These are phyloP conservation scores for Thera obeliscata DNA, from an alignment of 2,888 invertebrate species.

Conservation along the genomic window DNA sequence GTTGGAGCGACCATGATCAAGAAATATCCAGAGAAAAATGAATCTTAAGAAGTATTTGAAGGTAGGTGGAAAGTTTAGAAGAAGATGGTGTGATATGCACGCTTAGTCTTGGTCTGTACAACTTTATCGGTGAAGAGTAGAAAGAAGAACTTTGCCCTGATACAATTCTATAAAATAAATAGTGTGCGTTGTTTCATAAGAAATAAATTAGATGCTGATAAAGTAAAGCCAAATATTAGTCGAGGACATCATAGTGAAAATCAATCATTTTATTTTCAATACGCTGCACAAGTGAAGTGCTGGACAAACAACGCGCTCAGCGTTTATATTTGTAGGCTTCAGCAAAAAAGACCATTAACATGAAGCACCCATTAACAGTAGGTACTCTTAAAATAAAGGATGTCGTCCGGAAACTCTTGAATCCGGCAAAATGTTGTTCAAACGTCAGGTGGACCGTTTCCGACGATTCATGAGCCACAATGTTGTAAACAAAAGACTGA, in stretches of 20 bases:
- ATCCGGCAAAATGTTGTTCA: conserved; percentile 46
- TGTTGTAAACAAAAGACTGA: conserved; percentile 54
- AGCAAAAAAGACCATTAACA: conserved; percentile 40
- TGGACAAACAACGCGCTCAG: background rate
- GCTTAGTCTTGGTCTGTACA: too few relatives aligned
- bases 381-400: conserved; percentile 46
- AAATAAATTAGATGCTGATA: too few relatives aligned
- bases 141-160: too few relatives aligned
- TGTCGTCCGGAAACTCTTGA: conserved; percentile 41
- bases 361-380: conserved; percentile 44
- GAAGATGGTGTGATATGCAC: too few relatives aligned
- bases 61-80: too few relatives aligned
- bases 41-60: background rate
- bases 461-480: conserved; percentile 54
- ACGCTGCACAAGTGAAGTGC: conserved; percentile 8
- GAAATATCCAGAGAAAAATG: background rate
- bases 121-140: too few relatives aligned
- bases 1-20: conserved; percentile 22
- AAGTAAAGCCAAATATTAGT: too few relatives aligned
- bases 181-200: too few relatives aligned
- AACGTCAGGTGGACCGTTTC: conserved; percentile 54
- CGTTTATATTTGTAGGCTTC: conserved; percentile 18
- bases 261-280: background rate
- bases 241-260: background rate
- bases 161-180: too few relatives aligned